Evolutionary conservation across 2,888 invertebrate genomes (phyloP), one percentile per base, ranked within the genome.

Genomic region (Aphodius granarius): DNA sequence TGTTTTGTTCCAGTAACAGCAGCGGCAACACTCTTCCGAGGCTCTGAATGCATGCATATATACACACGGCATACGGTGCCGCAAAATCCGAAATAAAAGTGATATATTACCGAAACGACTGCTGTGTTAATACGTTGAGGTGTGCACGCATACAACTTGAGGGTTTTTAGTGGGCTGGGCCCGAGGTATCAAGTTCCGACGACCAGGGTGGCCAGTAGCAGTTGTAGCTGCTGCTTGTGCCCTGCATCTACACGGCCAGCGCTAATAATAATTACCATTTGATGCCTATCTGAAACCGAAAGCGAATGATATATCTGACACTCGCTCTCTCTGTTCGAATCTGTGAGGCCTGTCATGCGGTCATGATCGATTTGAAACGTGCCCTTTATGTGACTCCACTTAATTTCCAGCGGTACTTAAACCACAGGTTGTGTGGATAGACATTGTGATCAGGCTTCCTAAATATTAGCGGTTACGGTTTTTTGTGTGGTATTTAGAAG

Each of bases 311-410:
- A 76, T 77, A 72, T 75, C 75, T 73, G 76, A 78, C 76, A 77
- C 78, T 76, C 78, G 77, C 75, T 76, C 77, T 76, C 77, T 43
- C 43, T 43, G 43, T 43, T 43, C 43, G 43, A 13, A 43, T 43
- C 43, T 43, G 43, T 43, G 43, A 73, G 74, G 75, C 78, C 74
- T 78, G 80, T 79, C 78, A 80, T 75, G 75, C 76, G 76, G 75
- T 74, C 77, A 77, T 80, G 80, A 80, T 80, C 80, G 80, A 80
- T 80, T 77, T 76, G 76, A 73, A 73, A 72, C 74, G 23, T 71
- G 43, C 43, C 43, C 43, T 43, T 72, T 78, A 66, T 76, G 43
- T 13, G 13, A 6, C 43, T 43, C 43, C 43, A 43, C 43, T 43
- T 43, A 6, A 43, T 43, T 43, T 43, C 43, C 43, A 43, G 43